A percentile compares a stretch with the other conserved stretches of the same genome.
Conservation (phyloP, 2,113 vertebrate genomes). For the Peromyscus leucopus region DNA sequence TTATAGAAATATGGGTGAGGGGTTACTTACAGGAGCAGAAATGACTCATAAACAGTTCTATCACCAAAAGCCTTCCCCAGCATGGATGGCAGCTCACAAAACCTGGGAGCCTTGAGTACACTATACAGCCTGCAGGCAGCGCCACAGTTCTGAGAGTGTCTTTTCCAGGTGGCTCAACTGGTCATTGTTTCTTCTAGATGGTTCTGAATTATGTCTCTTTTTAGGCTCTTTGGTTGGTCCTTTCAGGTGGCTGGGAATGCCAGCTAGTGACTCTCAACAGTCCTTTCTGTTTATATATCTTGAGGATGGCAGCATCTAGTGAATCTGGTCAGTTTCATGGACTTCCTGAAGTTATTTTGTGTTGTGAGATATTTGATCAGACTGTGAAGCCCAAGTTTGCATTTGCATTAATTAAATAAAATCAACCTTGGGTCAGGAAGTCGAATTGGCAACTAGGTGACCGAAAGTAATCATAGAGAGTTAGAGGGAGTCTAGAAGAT, state of each 20-base stretch:
- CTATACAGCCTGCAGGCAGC: neutral
- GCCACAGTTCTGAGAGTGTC: neutral
- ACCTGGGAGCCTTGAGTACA: neutral
- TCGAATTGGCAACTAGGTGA: neutral
- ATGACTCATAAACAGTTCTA: neutral
- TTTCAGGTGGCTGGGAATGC: neutral
- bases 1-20: neutral
- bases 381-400: neutral
- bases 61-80: neutral
- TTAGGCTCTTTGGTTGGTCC: neutral
- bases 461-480: neutral
- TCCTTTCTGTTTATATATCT: neutral
- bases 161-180: neutral
- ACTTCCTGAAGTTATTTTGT: neutral
- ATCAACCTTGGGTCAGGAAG: neutral
- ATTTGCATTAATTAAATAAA: neutral
- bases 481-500: no score
- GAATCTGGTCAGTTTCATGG: neutral
- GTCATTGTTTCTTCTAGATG: neutral
- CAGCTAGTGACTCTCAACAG: neutral
- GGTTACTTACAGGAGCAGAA: neutral
- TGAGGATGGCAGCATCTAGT: neutral
- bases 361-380: neutral
- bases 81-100: neutral
- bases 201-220: neutral